These are phyloP conservation scores for Torymus auratus DNA, from an alignment of 2,888 invertebrate species.

Conservation along the genomic window DNA sequence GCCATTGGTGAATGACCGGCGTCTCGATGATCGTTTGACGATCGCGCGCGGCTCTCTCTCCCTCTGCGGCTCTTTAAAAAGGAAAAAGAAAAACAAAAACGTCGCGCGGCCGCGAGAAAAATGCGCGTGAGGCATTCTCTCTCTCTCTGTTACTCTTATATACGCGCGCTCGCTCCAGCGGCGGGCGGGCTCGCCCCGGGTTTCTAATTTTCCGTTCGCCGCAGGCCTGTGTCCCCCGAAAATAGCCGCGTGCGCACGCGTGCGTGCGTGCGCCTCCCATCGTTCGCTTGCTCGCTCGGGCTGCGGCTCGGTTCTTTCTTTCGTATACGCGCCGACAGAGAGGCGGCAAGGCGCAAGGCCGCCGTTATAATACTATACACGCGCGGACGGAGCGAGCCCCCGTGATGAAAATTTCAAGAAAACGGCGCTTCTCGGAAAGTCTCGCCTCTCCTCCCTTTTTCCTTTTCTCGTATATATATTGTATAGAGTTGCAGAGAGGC, in stretches of 20 bases:
- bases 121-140: constrained; percentile 21
- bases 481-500: neutral
- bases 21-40: constrained; percentile 54
- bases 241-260: constrained; percentile 55
- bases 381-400: neutral
- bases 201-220: constrained; percentile 48
- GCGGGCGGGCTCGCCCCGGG: constrained; percentile 43
- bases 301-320: neutral
- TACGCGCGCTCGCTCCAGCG: constrained; percentile 25
- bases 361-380: neutral
- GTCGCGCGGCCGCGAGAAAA: too few species aligned
- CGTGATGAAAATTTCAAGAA: constrained; percentile 17
- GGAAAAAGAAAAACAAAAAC: neutral
- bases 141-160: neutral
- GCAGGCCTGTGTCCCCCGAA: constrained; percentile 37
- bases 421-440: constrained; percentile 31
- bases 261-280: constrained; percentile 30
- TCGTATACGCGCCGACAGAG: neutral
- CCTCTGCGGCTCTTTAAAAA: constrained; percentile 25
- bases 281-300: constrained; percentile 30
- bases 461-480: neutral
- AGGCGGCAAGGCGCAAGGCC: neutral
- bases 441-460: constrained; percentile 6
- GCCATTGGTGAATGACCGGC: constrained; percentile 61
- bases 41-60: neutral